These are phyloP conservation scores for Chloroclysta siterata DNA, from an alignment of 2,888 invertebrate species.

Conservation along the genomic window DNA sequence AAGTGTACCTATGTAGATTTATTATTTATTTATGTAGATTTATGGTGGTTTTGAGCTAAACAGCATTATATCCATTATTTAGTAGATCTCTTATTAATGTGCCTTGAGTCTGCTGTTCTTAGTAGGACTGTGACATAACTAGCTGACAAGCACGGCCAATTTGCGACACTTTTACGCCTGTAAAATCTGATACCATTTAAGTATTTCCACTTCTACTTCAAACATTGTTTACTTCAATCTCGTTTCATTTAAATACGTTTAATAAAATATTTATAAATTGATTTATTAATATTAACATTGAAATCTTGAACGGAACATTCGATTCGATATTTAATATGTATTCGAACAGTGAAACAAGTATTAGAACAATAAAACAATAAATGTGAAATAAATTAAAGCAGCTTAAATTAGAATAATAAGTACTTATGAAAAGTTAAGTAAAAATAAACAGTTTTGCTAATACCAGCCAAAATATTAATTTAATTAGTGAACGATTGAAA, in stretches of 20 bases:
- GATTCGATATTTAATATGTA: background rate
- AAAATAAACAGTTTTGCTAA: background rate
- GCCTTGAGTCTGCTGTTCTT: constrained; percentile 12
- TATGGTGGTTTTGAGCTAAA: too few relatives aligned
- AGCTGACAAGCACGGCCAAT: constrained; percentile 67
- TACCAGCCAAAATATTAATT: constrained; percentile 10
- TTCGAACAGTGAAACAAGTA: background rate
- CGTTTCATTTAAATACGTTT: constrained; percentile 41
- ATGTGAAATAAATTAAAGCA: background rate
- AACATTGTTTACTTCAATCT: constrained; percentile 55
- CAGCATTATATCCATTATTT: too few relatives aligned
- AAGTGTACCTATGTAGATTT: too few relatives aligned
- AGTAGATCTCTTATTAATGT: background rate
- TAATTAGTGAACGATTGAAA: constrained; percentile 44
- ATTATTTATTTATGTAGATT: too few relatives aligned
- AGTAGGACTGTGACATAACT: constrained; percentile 57
- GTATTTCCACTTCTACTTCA: constrained; percentile 53
- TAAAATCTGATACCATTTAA: constrained; percentile 65
- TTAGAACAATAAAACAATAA: constrained; percentile 1
- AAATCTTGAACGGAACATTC: background rate
- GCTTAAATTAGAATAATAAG: background rate
- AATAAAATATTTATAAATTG: constrained; percentile 17
- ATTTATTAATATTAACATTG: constrained; percentile 22
- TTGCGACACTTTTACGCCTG: constrained; percentile 73
- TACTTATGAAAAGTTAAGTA: background rate